phyloP scores from a whole-genome alignment of 1,140 invertebrate genomes.

The Periplaneta americana region DNA sequence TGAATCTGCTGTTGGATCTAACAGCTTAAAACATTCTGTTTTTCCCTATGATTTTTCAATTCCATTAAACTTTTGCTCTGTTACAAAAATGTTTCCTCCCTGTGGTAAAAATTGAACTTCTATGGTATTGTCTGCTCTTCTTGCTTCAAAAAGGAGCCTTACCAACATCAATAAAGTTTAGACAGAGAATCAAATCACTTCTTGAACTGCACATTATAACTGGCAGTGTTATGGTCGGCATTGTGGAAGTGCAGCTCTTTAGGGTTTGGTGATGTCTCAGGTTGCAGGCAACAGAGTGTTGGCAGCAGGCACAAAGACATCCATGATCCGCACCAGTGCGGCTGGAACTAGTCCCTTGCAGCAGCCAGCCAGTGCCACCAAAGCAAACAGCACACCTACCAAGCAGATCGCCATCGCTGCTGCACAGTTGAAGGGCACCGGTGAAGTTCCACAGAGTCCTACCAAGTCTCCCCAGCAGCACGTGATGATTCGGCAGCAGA shows the following conservation, averaged over 20 bases:
- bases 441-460: not conserved
- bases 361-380: not conserved
- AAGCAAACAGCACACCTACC: not conserved
- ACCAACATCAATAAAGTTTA: too few relatives aligned
- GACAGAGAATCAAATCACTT: too few relatives aligned
- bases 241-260: not conserved
- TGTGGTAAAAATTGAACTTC: too few relatives aligned
- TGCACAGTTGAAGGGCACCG: not conserved
- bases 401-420: not conserved
- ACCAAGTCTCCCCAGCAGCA: constrained; percentile 16
- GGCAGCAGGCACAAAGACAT: not conserved
- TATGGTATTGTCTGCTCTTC: too few relatives aligned
- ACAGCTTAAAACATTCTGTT: too few relatives aligned
- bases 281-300: constrained; percentile 7
- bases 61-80: too few relatives aligned
- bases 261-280: not conserved
- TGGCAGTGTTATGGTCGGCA: too few relatives aligned
- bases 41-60: too few relatives aligned
- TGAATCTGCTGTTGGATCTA: too few relatives aligned
- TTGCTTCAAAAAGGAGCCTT: too few relatives aligned
- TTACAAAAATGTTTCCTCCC: too few relatives aligned
- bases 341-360: not conserved
- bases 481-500: constrained; percentile 26
- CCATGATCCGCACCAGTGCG: not conserved
- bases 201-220: too few relatives aligned